phyloP scores from a whole-genome alignment of 2,888 invertebrate species.

The Scaptomyza flava region DNA sequence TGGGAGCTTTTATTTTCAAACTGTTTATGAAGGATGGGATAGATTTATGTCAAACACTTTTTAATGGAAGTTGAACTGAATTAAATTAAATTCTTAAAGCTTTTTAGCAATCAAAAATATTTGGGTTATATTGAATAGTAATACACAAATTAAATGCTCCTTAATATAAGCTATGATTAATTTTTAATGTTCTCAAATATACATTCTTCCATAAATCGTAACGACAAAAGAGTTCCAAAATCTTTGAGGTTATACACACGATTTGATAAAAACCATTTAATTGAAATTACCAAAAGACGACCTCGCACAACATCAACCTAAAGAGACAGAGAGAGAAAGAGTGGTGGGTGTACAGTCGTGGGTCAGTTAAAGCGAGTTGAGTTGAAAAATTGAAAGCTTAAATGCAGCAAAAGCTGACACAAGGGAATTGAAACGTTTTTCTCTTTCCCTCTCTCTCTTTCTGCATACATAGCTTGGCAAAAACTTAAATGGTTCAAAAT shows the following conservation, averaged over 20 bases:
- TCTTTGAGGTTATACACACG: not conserved
- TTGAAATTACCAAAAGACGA: slow-evolving; percentile 49
- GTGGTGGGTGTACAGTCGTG: not conserved
- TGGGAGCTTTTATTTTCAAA: not conserved
- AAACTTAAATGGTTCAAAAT: slow-evolving; percentile 73
- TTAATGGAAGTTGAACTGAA: not conserved
- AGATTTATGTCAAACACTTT: not conserved
- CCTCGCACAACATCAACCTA: slow-evolving; percentile 61
- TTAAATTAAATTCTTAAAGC: too few species aligned
- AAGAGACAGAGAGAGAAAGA: not conserved
- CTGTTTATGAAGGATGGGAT: not conserved
- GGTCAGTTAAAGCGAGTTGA: slow-evolving; percentile 51
- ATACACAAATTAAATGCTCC: too few species aligned
- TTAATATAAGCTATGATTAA: not conserved
- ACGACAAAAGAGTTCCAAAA: not conserved
- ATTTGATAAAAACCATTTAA: slow-evolving; percentile 29
- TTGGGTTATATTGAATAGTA: too few species aligned
- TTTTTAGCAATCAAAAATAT: too few species aligned
- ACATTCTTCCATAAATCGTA: not conserved
- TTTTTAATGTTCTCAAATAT: not conserved
- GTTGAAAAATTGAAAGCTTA: slow-evolving; percentile 58
- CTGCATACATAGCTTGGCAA: slow-evolving; percentile 35
- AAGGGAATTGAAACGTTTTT: slow-evolving; percentile 17
- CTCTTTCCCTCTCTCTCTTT: not conserved
- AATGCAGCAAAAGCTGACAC: slow-evolving; percentile 61